Evolutionary conservation across 1,140 invertebrate species (phyloP), one percentile per base, ranked within the genome.

Genomic region (Mactra quadrangularis): DNA sequence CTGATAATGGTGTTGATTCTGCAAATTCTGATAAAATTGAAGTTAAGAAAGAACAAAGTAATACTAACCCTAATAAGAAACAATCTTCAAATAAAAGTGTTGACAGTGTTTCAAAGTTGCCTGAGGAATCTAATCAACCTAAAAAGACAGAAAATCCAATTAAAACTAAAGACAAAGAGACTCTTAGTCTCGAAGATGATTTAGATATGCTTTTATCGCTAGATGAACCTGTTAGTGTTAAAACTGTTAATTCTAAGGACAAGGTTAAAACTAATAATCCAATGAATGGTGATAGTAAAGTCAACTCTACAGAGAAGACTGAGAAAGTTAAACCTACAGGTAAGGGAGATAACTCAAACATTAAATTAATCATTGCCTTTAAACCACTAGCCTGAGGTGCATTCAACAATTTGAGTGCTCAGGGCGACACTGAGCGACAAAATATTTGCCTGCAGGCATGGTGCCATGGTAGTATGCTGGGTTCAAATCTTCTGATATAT

Each of bases 171-270:
- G 70, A 72, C 13, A 35, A 25, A 38, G 70, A 72, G 25, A 29
- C 35, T 6, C 11, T 31, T 29, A 22, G 33, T 38, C 41, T 72
- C 29, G 70, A 72, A 17, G 70, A 72, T 27, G 70, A 72, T 27
- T 57, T 72, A 27, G 70, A 72, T 29, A 38, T 57, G 50, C 35
- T 72, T 38, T 47, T 72, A 3, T 72, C 70, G 11, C 35, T 57
- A 38, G 52, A 57, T 57, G 50, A 25, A 3, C 7, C n/a, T 7
- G 27, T 22, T 13, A 41, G 29, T 68, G 19, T 35, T 2, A 29
- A 6, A 57, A n/a, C 19, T 27, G 13, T 4, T 6, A 22, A n/a
- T 19, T 6, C 6, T n/a, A 55, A 4, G 7, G 53, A 19, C 4
- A 19, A 57, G 13, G 35, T 41, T 13, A 13, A 53, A 13, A n/a